A percentile compares a stretch with the other conserved stretches of the same genome.
Evolutionary conservation across 2,797 vertebrate genomes (phyloP).

Genomic region (Poeciliopsis paucimaculata): DNA sequence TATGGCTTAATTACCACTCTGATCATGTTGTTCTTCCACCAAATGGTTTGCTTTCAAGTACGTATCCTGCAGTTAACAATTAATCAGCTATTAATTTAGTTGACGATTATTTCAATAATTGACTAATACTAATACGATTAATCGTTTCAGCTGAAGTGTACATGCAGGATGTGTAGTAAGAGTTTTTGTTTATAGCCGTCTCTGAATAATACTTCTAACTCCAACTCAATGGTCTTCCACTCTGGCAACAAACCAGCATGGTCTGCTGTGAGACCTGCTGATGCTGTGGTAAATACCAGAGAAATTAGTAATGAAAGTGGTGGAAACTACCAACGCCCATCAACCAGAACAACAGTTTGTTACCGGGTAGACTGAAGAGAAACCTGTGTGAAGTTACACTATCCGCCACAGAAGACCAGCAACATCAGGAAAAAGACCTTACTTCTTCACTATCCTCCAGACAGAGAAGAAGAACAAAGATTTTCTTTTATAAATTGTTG

Average conservation of each 20-base stretch:
- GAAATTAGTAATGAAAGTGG: neutral
- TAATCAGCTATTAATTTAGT: too few species aligned
- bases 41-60: too few species aligned
- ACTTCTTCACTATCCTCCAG: neutral
- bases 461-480: neutral
- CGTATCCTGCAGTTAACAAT: too few species aligned
- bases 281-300: neutral
- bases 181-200: neutral
- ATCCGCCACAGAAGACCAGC: too few species aligned
- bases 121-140: too few species aligned
- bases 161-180: neutral
- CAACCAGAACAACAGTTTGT: neutral
- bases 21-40: too few species aligned
- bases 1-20: too few species aligned
- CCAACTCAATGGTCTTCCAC: neutral
- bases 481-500: neutral
- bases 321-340: neutral
- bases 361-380: neutral
- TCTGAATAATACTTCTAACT: neutral
- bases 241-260: neutral
- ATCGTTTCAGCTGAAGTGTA: too few species aligned
- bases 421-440: neutral
- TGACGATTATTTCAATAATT: too few species aligned
- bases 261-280: neutral
- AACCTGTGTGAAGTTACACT: neutral